Conservation (phyloP, 1,140 invertebrate species). For the Lethrus apterus region DNA sequence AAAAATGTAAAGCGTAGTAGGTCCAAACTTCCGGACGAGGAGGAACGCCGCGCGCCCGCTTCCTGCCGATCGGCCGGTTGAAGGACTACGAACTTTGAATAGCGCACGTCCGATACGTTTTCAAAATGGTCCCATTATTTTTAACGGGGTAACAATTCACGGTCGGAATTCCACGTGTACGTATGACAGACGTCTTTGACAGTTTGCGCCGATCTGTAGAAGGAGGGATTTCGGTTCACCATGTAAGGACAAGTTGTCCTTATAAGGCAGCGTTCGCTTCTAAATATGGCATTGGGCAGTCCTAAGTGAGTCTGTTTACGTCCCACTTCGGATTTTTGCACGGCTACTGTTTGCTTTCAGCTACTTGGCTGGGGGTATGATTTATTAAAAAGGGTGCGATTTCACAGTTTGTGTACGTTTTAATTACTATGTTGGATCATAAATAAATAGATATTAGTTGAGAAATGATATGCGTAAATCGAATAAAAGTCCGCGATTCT, state of each 20-base stretch:
- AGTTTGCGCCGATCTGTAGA: conserved; percentile 35
- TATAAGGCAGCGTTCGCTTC: conserved; percentile 64
- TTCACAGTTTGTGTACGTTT: too few relatives aligned
- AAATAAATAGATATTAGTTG: too few relatives aligned
- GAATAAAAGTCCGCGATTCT: too few relatives aligned
- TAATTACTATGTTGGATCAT: too few relatives aligned
- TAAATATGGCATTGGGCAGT: conserved; percentile 67
- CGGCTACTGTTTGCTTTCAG: conserved; percentile 14
- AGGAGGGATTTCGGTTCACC: conserved; percentile 61
- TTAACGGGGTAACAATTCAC: conserved; percentile 16
- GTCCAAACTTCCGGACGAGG: conserved; percentile 5
- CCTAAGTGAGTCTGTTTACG: conserved; percentile 45
- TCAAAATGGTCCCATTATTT: conserved; percentile 16
- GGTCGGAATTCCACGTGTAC: conserved; percentile 20
- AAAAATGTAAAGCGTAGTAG: conserved; percentile 21
- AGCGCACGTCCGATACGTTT: too few relatives aligned
- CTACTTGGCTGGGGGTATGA: conserved; percentile 1
- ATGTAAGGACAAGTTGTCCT: conserved; percentile 64
- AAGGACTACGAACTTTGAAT: too few relatives aligned
- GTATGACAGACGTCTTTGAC: conserved; percentile 21
- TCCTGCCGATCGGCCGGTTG: neutral
- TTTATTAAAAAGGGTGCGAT: too few relatives aligned
- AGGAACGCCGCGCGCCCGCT: neutral
- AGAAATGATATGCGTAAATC: too few relatives aligned
- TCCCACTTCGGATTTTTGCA: conserved; percentile 37